Evolutionary conservation across 2,113 vertebrate genomes (phyloP).

Genomic region (Potamarius usumacintae): DNA sequence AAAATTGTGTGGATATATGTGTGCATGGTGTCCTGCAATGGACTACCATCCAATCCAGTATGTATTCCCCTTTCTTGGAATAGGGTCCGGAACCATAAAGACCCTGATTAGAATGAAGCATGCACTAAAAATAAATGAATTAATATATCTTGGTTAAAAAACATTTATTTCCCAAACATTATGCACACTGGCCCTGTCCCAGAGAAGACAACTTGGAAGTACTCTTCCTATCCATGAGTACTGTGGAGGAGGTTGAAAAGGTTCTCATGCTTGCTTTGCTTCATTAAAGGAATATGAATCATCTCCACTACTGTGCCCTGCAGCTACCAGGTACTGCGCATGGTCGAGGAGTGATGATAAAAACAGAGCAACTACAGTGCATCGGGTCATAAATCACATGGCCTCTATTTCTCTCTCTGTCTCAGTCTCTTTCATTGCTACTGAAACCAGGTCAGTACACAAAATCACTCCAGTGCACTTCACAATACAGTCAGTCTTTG

Average conservation of each 20-base stretch:
- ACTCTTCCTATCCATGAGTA: background rate
- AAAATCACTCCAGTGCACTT: background rate
- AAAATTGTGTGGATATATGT: background rate
- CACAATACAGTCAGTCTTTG: background rate
- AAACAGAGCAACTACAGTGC: conserved; percentile 3
- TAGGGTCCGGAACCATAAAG: background rate
- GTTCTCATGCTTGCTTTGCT: conserved; percentile 27
- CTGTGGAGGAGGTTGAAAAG: background rate
- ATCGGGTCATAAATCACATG: conserved; percentile 23
- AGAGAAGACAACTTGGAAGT: background rate
- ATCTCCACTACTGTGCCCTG: conserved; percentile 4
- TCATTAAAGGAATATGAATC: conserved; percentile 14
- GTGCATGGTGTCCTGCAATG: background rate
- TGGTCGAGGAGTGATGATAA: background rate
- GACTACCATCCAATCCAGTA: background rate
- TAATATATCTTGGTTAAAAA: background rate
- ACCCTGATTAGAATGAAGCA: background rate
- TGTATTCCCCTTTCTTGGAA: background rate
- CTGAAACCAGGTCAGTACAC: conserved; percentile 38
- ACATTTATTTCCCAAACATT: background rate
- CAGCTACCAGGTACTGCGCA: background rate
- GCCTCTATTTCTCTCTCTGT: conserved; percentile 16
- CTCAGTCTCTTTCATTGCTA: conserved; percentile 24
- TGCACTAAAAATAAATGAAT: background rate
- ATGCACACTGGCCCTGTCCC: background rate